phyloP scores from a whole-genome alignment of 2,797 vertebrate genomes.

The Phrynocephalus forsythii region DNA sequence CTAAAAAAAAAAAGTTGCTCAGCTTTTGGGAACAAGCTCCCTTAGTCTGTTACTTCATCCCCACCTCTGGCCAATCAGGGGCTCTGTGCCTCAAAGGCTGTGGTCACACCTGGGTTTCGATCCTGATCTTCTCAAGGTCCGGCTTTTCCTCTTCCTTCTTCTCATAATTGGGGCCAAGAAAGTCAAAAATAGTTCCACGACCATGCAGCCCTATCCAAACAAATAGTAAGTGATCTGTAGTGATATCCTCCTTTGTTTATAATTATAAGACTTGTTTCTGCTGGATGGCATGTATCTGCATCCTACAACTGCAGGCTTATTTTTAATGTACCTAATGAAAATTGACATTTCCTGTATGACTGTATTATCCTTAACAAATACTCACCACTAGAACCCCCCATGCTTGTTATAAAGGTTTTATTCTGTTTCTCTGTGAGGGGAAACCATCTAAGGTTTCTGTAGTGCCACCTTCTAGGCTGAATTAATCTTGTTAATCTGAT shows the following conservation, averaged over 20 bases:
- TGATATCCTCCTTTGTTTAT: conserved; percentile 11
- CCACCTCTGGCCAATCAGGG: too few relatives aligned
- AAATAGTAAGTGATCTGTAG: not conserved
- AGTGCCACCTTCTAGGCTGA: too few relatives aligned
- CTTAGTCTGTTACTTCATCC: too few relatives aligned
- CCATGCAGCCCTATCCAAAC: not conserved
- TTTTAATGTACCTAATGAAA: not conserved
- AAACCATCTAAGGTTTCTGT: too few relatives aligned
- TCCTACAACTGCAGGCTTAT: not conserved
- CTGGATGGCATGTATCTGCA: not conserved
- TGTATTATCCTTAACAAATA: not conserved
- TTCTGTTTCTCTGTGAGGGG: not conserved
- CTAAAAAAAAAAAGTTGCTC: too few relatives aligned
- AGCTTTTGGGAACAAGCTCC: too few relatives aligned
- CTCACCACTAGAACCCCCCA: not conserved
- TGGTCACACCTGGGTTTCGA: too few relatives aligned
- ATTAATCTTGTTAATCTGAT: too few relatives aligned
- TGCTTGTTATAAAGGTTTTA: not conserved
- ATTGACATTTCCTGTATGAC: not conserved
- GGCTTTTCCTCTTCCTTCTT: not conserved
- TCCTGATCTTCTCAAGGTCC: too few relatives aligned
- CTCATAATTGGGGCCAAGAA: not conserved
- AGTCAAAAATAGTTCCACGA: not conserved
- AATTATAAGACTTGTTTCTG: not conserved
- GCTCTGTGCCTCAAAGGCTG: too few relatives aligned